Evolutionary conservation across 2,888 invertebrate genomes (phyloP).

Genomic region (Chymomyza caudatula): DNA sequence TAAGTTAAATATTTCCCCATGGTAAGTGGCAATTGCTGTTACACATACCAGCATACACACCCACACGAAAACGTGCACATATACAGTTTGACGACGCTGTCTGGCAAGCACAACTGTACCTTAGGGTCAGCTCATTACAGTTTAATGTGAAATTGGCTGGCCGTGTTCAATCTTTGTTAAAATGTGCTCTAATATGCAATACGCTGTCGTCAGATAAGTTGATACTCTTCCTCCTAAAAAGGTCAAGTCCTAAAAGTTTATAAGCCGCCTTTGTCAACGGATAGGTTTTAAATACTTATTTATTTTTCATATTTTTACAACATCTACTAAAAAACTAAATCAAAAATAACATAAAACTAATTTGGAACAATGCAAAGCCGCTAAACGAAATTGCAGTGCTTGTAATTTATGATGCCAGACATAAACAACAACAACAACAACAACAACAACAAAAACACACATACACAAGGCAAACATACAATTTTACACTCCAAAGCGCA

Average conservation of each 20-base stretch:
- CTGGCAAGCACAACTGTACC: neutral
- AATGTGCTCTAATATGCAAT: neutral
- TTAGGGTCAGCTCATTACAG: neutral
- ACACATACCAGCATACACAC: neutral
- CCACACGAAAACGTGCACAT: neutral
- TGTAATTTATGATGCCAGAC: conserved; percentile 40
- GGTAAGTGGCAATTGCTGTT: neutral
- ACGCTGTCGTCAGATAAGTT: neutral
- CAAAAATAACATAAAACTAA: conserved; percentile 45
- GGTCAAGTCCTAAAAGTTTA: conserved; percentile 4
- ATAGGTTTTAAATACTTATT: neutral
- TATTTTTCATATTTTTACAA: neutral
- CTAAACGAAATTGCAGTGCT: conserved; percentile 47
- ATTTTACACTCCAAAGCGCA: conserved; percentile 22
- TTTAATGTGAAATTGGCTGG: neutral
- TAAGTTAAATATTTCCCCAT: conserved; percentile 27
- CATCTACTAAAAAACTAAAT: conserved; percentile 32
- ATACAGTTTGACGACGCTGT: neutral
- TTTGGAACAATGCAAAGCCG: conserved; percentile 43
- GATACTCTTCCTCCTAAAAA: neutral
- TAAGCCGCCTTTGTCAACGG: conserved; percentile 1
- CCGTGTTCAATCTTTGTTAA: neutral
- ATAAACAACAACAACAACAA: conserved; percentile 9
- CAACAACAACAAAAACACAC: conserved; percentile 1
- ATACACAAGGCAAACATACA: conserved; percentile 30